Conservation (phyloP, 30 jellyfish, hydroid and myxozoan genomes). For the Catostylus mosaicus region DNA sequence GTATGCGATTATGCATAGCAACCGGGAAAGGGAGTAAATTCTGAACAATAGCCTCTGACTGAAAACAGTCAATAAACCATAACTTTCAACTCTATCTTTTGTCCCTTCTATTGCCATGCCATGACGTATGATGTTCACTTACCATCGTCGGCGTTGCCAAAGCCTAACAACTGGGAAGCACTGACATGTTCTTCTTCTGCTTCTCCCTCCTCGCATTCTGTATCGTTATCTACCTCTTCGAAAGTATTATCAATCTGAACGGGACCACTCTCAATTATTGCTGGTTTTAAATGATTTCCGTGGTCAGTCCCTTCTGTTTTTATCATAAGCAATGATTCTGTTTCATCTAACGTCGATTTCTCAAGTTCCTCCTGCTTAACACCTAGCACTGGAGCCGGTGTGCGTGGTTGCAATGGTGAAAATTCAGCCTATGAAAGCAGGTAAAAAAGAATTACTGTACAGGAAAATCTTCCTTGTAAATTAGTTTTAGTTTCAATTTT, state of each 20-base stretch:
- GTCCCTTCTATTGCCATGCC: too few species aligned
- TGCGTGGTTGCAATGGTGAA: neutral
- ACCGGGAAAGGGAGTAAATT: too few species aligned
- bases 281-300: conserved; percentile 14
- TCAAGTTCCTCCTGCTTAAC: neutral
- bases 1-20: too few species aligned
- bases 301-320: neutral
- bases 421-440: neutral
- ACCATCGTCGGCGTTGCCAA: conserved; percentile 70
- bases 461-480: too few species aligned
- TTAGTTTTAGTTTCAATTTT: too few species aligned
- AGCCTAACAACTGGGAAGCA: conserved; percentile 81
- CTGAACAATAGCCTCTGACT: too few species aligned
- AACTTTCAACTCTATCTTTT: too few species aligned
- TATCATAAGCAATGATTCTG: neutral
- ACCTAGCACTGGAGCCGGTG: neutral
- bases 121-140: too few species aligned
- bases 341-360: neutral
- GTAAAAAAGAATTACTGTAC: too few species aligned
- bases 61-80: too few species aligned
- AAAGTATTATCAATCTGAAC: conserved; percentile 11
- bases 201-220: conserved; percentile 59
- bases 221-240: conserved; percentile 58
- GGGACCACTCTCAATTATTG: conserved; percentile 57
- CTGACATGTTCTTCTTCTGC: conserved; percentile 70